These are phyloP conservation scores for Numenius arquata DNA, from an alignment of 2,113 vertebrate species.

Conservation along the genomic window DNA sequence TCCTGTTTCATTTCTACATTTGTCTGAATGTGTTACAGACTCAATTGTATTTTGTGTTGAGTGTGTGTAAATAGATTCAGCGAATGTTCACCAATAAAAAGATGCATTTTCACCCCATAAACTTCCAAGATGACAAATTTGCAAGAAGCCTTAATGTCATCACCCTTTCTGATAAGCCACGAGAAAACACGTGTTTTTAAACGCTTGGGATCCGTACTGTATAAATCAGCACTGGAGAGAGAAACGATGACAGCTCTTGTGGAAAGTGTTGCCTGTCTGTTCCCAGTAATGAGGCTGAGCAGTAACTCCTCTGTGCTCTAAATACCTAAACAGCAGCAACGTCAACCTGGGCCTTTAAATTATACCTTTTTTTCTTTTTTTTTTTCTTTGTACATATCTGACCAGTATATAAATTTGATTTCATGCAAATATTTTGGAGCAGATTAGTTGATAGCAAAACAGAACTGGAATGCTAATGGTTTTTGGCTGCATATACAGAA, in stretches of 20 bases:
- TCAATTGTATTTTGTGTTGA: neutral
- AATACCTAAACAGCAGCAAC: neutral
- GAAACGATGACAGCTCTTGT: neutral
- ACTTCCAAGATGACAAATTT: neutral
- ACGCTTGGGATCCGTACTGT: neutral
- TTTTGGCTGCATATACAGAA: neutral
- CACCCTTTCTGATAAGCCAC: neutral
- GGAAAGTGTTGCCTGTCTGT: neutral
- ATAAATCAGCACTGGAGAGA: conserved; percentile 4
- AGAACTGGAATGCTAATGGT: conserved; percentile 33
- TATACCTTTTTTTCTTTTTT: neutral
- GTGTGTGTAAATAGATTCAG: neutral
- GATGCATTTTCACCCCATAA: neutral
- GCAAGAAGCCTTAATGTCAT: neutral
- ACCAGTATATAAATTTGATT: conserved; percentile 18
- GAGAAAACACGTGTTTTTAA: neutral
- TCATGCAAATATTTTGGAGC: conserved; percentile 58
- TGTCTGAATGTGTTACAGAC: neutral
- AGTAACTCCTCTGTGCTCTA: neutral
- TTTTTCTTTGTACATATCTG: neutral
- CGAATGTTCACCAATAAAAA: neutral
- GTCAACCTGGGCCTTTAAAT: neutral
- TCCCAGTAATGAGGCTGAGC: neutral
- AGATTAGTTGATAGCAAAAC: neutral
- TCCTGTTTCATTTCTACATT: neutral